Evolutionary conservation across 23 tunicate genomes (phyloP).

Genomic region (Aplidium turbinatum): DNA sequence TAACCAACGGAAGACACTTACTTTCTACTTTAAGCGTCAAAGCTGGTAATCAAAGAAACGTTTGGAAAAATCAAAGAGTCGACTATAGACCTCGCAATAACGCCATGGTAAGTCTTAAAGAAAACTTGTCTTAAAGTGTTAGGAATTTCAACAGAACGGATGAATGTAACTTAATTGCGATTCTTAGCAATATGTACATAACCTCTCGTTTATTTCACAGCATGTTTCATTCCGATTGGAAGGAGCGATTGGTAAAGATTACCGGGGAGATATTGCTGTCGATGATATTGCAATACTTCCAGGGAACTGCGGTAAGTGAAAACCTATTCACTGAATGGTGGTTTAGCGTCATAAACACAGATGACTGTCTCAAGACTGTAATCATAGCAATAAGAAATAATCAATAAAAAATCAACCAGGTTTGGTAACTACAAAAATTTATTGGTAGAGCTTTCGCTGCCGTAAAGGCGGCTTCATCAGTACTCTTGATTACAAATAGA

Average conservation of each 20-base stretch:
- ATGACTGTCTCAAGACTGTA: no score
- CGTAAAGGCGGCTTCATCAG: no score
- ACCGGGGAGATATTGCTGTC: constrained; percentile 79
- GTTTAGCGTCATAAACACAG: no score
- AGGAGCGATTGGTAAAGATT: constrained; percentile 70
- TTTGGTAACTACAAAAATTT: no score
- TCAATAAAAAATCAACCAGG: no score
- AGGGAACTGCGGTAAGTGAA: constrained; percentile 79
- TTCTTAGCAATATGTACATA: no score
- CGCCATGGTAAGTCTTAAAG: constrained; percentile 34
- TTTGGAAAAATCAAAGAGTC: constrained; percentile 52
- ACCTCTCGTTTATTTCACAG: constrained; percentile 24
- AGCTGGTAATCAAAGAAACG: constrained; percentile 48
- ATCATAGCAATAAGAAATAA: no score
- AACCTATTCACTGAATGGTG: background rate
- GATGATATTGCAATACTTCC: constrained; percentile 75
- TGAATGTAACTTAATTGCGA: background rate
- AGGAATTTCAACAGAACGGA: background rate
- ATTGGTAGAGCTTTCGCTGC: no score
- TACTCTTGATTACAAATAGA: no score
- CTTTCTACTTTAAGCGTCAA: constrained; percentile 13
- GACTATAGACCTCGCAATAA: constrained; percentile 47
- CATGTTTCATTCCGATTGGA: constrained; percentile 70
- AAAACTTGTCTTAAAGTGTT: no score
- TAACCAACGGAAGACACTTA: constrained; percentile 22